Conservation (phyloP, 2,888 invertebrate genomes). For the Athrips mouffetella region DNA sequence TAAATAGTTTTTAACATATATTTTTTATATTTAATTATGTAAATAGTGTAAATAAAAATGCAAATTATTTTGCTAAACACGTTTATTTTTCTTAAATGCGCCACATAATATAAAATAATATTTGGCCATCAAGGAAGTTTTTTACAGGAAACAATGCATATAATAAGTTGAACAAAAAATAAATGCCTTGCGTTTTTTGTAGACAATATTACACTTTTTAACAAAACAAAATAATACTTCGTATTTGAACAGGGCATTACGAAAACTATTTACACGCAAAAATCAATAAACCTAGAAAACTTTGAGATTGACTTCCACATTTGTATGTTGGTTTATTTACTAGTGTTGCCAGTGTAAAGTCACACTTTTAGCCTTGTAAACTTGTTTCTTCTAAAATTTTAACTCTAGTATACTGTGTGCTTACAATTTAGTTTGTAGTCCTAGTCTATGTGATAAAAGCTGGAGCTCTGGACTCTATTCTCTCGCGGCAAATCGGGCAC, state of each 20-base stretch:
- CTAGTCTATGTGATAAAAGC: conserved; percentile 83
- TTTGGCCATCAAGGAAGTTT: background rate
- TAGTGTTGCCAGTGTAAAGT: no score
- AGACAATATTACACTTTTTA: background rate
- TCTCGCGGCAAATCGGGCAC: conserved; percentile 89
- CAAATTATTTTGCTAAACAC: conserved; percentile 2
- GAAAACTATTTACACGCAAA: background rate
- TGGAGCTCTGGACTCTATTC: conserved; percentile 83
- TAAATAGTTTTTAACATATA: conserved; percentile 47
- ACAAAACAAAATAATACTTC: background rate
- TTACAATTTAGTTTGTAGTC: background rate
- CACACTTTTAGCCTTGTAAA: no score
- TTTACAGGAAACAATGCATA: background rate
- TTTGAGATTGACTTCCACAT: no score
- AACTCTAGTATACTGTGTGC: no score
- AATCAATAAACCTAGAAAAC: background rate
- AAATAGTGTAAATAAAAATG: conserved; percentile 9
- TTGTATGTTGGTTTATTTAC: no score
- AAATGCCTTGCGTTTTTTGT: no score
- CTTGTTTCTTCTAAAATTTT: no score
- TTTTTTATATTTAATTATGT: conserved; percentile 1
- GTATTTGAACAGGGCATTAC: background rate
- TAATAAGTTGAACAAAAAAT: background rate
- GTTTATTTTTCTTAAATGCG: conserved; percentile 11
- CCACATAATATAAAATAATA: background rate